A percentile compares a stretch with the other conserved stretches of the same genome.
These are phyloP conservation scores for Leptestheria dahalacensis DNA, from an alignment of 1,140 invertebrate species.

Conservation along the genomic window DNA sequence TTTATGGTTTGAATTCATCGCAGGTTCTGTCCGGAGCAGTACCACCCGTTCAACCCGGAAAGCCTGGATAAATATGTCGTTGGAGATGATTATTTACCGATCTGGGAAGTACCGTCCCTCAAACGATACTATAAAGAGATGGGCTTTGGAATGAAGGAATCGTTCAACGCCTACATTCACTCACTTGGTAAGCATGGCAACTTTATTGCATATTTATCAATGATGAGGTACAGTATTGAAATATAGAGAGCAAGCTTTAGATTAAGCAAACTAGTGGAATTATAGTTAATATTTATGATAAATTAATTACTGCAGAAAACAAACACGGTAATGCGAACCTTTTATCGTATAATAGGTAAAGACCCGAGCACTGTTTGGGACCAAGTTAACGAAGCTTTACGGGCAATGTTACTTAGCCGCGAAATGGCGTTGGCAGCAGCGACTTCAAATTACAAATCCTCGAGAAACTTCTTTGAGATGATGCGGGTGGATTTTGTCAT, in stretches of 20 bases:
- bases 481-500: constrained; percentile 86
- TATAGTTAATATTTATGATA: no score
- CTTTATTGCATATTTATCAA: not conserved
- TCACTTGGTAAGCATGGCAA: constrained; percentile 31
- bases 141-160: constrained; percentile 70
- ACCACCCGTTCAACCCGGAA: constrained; percentile 74
- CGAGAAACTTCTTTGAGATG: constrained; percentile 80
- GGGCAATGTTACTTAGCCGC: constrained; percentile 53
- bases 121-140: constrained; percentile 55
- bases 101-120: constrained; percentile 82
- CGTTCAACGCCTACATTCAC: constrained; percentile 64
- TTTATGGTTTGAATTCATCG: no score
- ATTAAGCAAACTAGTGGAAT: no score
- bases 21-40: constrained; percentile 82
- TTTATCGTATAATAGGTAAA: constrained; percentile 32
- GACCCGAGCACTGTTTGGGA: constrained; percentile 62
- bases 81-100: constrained; percentile 83
- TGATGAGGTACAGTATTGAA: not conserved
- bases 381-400: constrained; percentile 62
- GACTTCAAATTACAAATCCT: constrained; percentile 32
- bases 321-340: not conserved
- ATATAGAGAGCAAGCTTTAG: no score
- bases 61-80: constrained; percentile 83
- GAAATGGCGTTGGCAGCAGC: constrained; percentile 39
- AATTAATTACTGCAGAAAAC: no score